A percentile compares a stretch with the other conserved stretches of the same genome.
These are phyloP conservation scores for Laothoe populi DNA, from an alignment of 2,888 invertebrate species.

Conservation along the genomic window DNA sequence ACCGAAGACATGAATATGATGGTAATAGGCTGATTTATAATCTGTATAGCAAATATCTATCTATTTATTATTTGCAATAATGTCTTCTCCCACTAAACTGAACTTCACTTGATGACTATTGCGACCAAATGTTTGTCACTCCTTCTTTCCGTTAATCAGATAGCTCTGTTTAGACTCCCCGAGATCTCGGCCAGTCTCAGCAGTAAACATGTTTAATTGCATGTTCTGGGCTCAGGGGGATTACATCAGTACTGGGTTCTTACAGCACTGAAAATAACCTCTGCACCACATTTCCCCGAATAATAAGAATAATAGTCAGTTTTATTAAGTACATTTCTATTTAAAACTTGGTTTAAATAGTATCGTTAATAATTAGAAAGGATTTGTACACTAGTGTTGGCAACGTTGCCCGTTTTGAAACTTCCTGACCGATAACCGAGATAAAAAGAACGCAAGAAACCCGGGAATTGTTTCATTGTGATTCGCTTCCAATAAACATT, in stretches of 20 bases:
- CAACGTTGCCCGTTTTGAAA: too few species aligned
- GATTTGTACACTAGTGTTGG: too few species aligned
- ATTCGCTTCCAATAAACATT: too few species aligned
- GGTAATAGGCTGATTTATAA: too few species aligned
- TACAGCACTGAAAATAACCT: not conserved
- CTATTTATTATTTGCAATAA: too few species aligned
- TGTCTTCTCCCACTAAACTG: not conserved
- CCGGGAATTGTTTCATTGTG: too few species aligned
- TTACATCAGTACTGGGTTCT: constrained; percentile 6
- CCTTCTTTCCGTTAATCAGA: constrained; percentile 17
- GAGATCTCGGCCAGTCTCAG: constrained; percentile 18
- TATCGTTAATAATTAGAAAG: too few species aligned
- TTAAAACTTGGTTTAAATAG: too few species aligned
- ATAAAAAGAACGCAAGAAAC: too few species aligned
- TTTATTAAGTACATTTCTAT: not conserved
- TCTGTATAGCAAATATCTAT: too few species aligned
- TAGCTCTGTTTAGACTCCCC: constrained; percentile 24
- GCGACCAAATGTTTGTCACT: constrained; percentile 9
- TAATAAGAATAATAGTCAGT: not conserved
- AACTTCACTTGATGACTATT: not conserved
- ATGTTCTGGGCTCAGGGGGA: constrained; percentile 2
- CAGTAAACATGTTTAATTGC: constrained; percentile 20
- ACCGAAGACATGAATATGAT: too few species aligned
- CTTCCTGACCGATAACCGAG: too few species aligned
- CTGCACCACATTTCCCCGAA: not conserved